phyloP scores from a whole-genome alignment of 2,113 vertebrate species.

The Catagonus wagneri region DNA sequence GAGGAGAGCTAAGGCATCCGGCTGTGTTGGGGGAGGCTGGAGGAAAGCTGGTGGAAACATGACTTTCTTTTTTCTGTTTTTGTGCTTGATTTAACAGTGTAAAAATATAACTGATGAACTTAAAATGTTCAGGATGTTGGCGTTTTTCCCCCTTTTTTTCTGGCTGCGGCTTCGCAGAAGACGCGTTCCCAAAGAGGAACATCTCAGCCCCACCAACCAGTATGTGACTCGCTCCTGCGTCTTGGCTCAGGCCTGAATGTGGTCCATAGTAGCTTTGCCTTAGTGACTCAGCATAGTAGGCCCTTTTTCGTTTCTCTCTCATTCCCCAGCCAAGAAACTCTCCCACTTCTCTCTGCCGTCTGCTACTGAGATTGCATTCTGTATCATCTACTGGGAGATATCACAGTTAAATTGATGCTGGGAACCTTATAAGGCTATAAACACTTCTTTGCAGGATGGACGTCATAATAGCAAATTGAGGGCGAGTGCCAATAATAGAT shows the following conservation, averaged over 20 bases:
- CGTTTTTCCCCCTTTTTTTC: constrained; percentile 75
- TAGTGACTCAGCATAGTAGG: constrained; percentile 92
- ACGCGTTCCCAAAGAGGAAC: constrained; percentile 86
- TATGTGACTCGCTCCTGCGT: constrained; percentile 88
- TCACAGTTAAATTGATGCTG: constrained; percentile 86
- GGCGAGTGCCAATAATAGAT: constrained; percentile 88
- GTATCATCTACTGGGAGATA: constrained; percentile 88
- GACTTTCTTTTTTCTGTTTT: constrained; percentile 81
- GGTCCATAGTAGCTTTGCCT: constrained; percentile 90
- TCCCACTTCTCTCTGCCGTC: constrained; percentile 90
- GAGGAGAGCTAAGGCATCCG: constrained; percentile 22
- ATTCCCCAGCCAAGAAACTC: constrained; percentile 89
- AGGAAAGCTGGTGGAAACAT: constrained; percentile 80
- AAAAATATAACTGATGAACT: constrained; percentile 86
- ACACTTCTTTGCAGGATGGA: constrained; percentile 88
- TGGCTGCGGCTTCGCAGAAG: constrained; percentile 81
- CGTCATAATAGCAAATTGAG: constrained; percentile 88
- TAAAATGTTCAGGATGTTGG: constrained; percentile 83
- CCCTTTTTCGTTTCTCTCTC: constrained; percentile 90
- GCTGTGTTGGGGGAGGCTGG: constrained; percentile 68
- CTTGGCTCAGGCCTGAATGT: constrained; percentile 89
- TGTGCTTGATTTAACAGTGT: constrained; percentile 83
- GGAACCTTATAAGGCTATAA: constrained; percentile 90
- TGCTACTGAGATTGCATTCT: constrained; percentile 89
- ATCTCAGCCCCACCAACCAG: constrained; percentile 87